phyloP scores from a whole-genome alignment of 2,113 vertebrate species.

The Rhinolophus sinicus region DNA sequence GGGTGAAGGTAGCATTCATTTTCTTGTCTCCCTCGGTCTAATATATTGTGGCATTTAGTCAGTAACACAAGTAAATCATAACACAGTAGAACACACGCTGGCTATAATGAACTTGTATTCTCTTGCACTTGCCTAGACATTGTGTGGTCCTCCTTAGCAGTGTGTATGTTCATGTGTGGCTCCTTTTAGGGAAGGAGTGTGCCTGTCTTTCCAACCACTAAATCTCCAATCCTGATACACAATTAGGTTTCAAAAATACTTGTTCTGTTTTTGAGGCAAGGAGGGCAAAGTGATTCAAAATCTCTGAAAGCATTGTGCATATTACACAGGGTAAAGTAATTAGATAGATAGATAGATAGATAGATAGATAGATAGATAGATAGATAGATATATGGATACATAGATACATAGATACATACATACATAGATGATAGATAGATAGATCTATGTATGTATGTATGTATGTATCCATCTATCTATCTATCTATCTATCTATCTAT shows the following conservation, averaged over 20 bases:
- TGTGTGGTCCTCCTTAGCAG: neutral
- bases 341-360: neutral
- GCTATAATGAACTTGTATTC: neutral
- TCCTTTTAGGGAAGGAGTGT: neutral
- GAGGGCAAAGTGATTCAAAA: neutral
- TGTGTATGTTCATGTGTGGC: neutral
- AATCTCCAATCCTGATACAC: neutral
- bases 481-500: too few relatives aligned
- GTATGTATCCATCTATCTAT: too few relatives aligned
- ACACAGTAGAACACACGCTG: neutral
- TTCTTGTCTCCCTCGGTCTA: neutral
- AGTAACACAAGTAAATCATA: neutral
- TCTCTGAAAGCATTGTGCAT: neutral
- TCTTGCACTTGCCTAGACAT: neutral
- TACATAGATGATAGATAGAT: too few relatives aligned
- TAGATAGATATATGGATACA: too few relatives aligned
- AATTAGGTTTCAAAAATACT: neutral
- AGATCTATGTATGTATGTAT: too few relatives aligned
- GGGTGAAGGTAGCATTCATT: neutral
- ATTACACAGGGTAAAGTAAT: neutral
- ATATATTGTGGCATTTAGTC: neutral
- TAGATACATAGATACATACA: too few relatives aligned
- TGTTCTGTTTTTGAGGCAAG: neutral
- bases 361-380: too few relatives aligned
- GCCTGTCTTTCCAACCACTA: neutral